Evolutionary conservation across 2,113 vertebrate genomes (phyloP).

Genomic region (Columbina picui): DNA sequence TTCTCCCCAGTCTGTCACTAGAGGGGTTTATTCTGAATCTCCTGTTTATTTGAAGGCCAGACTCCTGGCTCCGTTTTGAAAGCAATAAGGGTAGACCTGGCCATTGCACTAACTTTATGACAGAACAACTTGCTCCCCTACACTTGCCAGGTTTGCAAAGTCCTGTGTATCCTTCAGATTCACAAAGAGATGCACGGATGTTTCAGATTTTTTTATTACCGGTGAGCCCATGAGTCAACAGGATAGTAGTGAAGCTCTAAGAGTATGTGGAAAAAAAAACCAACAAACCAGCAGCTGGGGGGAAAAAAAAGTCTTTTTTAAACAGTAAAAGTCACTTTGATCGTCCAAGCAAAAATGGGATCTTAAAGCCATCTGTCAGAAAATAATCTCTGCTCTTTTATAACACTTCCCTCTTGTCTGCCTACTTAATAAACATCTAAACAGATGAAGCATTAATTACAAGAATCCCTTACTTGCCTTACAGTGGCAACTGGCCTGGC

Average conservation of each 20-base stretch:
- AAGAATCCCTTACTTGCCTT: neutral
- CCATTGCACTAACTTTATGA: neutral
- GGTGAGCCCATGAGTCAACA: neutral
- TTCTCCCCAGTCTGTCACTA: neutral
- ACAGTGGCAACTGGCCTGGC: neutral
- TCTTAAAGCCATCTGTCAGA: constrained; percentile 8
- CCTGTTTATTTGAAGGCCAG: neutral
- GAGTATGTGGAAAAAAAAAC: neutral
- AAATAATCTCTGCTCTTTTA: neutral
- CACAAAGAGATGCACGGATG: neutral
- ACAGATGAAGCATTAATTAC: neutral
- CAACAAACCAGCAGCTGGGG: neutral
- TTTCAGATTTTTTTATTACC: neutral
- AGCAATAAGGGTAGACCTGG: neutral
- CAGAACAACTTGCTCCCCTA: neutral
- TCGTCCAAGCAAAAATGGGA: neutral
- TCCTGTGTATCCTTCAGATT: neutral
- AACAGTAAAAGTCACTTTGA: neutral
- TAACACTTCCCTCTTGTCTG: neutral
- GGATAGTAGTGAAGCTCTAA: neutral
- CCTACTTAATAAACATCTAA: neutral
- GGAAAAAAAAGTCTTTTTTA: neutral
- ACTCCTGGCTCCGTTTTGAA: neutral
- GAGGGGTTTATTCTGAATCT: neutral
- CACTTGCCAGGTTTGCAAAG: neutral